Conservation (phyloP, 2,113 vertebrate species). For the Sturnus vulgaris region DNA sequence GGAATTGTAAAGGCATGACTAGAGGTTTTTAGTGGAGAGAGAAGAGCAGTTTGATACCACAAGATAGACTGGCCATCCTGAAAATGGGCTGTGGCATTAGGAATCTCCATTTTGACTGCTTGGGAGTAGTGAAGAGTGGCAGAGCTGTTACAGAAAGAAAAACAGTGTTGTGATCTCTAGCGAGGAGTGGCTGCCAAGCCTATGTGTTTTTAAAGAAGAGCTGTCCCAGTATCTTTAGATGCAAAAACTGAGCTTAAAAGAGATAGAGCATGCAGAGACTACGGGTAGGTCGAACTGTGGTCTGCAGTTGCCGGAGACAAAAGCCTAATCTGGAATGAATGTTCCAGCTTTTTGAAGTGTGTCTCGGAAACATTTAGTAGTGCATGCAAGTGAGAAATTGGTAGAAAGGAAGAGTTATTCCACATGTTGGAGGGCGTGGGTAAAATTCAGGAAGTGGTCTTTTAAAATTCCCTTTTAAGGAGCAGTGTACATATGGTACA, state of each 20-base stretch:
- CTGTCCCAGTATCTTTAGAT: not conserved
- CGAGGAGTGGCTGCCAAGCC: not conserved
- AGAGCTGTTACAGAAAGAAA: not conserved
- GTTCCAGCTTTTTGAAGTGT: not conserved
- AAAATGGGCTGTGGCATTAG: not conserved
- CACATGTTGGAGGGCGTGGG: not conserved
- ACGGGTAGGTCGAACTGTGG: not conserved
- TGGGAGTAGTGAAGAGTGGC: not conserved
- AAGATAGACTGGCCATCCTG: not conserved
- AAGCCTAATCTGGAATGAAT: not conserved
- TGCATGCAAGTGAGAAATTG: not conserved
- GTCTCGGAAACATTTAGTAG: not conserved
- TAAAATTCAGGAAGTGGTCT: not conserved
- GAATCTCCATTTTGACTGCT: not conserved
- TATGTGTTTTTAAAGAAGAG: not conserved
- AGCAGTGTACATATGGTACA: rapidly evolving
- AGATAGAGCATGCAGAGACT: not conserved
- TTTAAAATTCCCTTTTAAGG: not conserved
- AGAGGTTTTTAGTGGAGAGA: not conserved
- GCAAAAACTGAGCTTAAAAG: not conserved
- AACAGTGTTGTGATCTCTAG: not conserved
- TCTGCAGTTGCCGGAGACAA: not conserved
- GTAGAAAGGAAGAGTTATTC: not conserved
- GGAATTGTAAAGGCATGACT: not conserved
- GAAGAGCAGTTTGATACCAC: not conserved